Evolutionary conservation across 2,888 invertebrate species (phyloP).

Genomic region (Aphodius sticticus): DNA sequence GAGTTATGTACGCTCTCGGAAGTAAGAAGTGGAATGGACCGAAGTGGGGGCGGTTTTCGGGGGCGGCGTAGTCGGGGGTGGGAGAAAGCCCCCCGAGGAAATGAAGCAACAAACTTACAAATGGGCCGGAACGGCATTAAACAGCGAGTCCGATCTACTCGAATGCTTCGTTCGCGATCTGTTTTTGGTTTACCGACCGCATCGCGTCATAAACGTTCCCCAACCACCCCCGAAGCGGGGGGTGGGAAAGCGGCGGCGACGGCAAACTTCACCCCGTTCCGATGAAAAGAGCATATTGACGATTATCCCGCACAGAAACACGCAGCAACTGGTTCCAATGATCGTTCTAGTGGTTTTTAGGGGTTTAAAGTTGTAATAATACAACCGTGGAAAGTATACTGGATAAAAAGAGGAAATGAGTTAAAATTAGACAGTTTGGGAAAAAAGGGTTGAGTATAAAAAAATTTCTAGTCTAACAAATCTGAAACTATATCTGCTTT

Average conservation of each 20-base stretch:
- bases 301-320: neutral
- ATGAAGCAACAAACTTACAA: constrained; percentile 60
- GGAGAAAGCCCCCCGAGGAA: constrained; percentile 46
- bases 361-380: too few species aligned
- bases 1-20: too few species aligned
- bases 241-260: neutral
- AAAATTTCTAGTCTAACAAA: too few species aligned
- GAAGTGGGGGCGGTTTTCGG: neutral
- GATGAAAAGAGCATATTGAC: constrained; percentile 4
- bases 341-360: neutral
- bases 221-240: neutral
- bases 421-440: too few species aligned
- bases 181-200: constrained; percentile 56
- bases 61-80: constrained; percentile 1
- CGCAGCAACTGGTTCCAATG: neutral
- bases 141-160: constrained; percentile 50
- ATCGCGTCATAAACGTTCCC: neutral
- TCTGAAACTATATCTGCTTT: too few species aligned
- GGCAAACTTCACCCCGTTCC: neutral
- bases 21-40: neutral
- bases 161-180: constrained; percentile 50
- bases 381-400: too few species aligned
- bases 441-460: too few species aligned
- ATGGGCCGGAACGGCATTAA: constrained; percentile 60
- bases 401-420: too few species aligned